A percentile compares a stretch with the other conserved stretches of the same genome.
Conservation (phyloP, 2,888 invertebrate species). For the Beris morrisii region DNA sequence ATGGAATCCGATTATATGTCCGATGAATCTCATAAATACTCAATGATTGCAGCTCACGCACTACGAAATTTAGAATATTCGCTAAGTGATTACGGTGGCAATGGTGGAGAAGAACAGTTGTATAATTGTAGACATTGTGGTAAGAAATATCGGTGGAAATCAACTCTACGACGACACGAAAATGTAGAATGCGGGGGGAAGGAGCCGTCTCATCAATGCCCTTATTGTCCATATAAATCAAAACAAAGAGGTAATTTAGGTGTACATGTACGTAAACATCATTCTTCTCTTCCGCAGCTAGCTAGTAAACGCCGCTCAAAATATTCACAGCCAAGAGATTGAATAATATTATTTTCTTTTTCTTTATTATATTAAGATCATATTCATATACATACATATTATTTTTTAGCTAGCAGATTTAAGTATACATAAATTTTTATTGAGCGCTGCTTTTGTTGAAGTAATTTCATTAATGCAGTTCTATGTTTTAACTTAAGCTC, state of each 20-base stretch:
- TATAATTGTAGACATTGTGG: slow-evolving; percentile 73
- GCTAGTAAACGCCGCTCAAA: slow-evolving; percentile 52
- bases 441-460: background rate
- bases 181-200: slow-evolving; percentile 82
- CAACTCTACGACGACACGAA: slow-evolving; percentile 78
- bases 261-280: slow-evolving; percentile 77
- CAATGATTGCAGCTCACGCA: slow-evolving; percentile 48
- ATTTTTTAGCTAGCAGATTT: background rate
- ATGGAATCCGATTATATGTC: slow-evolving; percentile 44
- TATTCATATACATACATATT: background rate
- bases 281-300: slow-evolving; percentile 56
- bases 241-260: slow-evolving; percentile 79
- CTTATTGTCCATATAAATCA: slow-evolving; percentile 74
- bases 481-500: slow-evolving; percentile 3
- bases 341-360: background rate
- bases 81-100: slow-evolving; percentile 47
- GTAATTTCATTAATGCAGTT: background rate
- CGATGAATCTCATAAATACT: slow-evolving; percentile 48
- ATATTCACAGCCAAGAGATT: slow-evolving; percentile 44
- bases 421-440: background rate
- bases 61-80: slow-evolving; percentile 51
- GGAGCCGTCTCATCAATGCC: slow-evolving; percentile 77
- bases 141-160: slow-evolving; percentile 83
- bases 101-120: slow-evolving; percentile 45
- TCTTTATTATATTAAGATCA: no score